Evolutionary conservation across 2,113 vertebrate species (phyloP).

Genomic region (Erythrocercus mccallii): DNA sequence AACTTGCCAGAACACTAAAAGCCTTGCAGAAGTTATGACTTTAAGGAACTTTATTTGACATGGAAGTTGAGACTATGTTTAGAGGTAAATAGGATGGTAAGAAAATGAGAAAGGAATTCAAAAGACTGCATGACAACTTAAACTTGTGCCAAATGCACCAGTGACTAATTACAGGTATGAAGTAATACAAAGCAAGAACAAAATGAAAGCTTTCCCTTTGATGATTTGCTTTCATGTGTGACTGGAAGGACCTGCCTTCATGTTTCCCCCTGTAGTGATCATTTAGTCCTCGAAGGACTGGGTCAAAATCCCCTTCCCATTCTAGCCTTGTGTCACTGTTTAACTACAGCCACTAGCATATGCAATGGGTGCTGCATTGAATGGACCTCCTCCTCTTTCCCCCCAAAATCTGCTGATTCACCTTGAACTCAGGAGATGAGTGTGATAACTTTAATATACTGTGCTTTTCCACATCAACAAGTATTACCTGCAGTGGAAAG

Average conservation of each 20-base stretch:
- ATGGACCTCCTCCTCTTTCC: fast-evolving
- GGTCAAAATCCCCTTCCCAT: neutral
- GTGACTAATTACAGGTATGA: neutral
- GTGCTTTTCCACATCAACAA: neutral
- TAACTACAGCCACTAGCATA: neutral
- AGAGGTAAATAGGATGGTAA: neutral
- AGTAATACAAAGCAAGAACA: fast-evolving
- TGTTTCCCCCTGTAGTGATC: neutral
- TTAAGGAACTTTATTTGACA: neutral
- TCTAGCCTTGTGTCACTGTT: neutral
- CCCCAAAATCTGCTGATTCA: neutral
- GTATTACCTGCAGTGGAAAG: neutral
- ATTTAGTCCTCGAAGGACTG: neutral
- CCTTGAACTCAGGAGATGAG: neutral
- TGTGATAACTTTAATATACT: neutral
- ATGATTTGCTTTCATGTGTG: neutral
- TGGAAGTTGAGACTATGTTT: neutral
- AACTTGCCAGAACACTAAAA: neutral
- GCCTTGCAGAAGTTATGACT: neutral
- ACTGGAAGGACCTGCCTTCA: neutral
- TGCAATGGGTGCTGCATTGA: neutral
- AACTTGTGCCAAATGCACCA: neutral
- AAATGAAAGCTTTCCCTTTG: neutral
- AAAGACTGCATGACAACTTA: neutral
- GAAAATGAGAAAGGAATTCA: neutral